Evolutionary conservation across 2,113 vertebrate genomes (phyloP), one percentile per base, ranked within the genome.

Genomic region (Brevimyrus niger): DNA sequence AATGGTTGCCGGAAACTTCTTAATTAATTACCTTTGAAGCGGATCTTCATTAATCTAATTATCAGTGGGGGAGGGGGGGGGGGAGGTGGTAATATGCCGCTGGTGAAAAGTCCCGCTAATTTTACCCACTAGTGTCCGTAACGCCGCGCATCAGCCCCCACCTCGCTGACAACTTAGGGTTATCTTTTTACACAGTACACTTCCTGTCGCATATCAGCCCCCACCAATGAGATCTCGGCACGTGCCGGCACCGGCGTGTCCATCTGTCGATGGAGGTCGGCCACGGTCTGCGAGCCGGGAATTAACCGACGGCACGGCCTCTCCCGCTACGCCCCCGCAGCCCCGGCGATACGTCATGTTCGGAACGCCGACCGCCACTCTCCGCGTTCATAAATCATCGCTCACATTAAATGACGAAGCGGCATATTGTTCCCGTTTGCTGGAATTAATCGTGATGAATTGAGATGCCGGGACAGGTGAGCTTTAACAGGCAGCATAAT

Each of bases 401-500:
- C 55, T 93, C 91, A 91, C 94, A 93, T 90, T 90, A 94, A 95
- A 94, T 91, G 92, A 93, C 94, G 91, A 93, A 94, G 93, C 92
- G 93, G 91, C 92, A 94, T 93, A 94, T 94, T 93, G 86, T 92
- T 92, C 91, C 91, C 88, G 89, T 90, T 92, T 92, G 89, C 91
- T 93, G 93, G 95, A 96, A 96, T 96, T 95, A 96, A 96, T 95
- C 91, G 93, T 95, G 96, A 96, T 94, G 94, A 95, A 96, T 95
- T 92, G 50, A 89, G 80, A 88, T 85, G 44, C 76, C 69, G 46
- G 90, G 93, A 93, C 95, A 97, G 94, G 94, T 96, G 94, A 95
- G 92, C 95, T 95, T 95, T 96, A 95, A 95, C 93, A 94, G 93
- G 92, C 93, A 93, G 92, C 92, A 92, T 93, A 94, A 94, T 94